Conservation (phyloP, 2,113 vertebrate genomes). For the Cepphus grylle region DNA sequence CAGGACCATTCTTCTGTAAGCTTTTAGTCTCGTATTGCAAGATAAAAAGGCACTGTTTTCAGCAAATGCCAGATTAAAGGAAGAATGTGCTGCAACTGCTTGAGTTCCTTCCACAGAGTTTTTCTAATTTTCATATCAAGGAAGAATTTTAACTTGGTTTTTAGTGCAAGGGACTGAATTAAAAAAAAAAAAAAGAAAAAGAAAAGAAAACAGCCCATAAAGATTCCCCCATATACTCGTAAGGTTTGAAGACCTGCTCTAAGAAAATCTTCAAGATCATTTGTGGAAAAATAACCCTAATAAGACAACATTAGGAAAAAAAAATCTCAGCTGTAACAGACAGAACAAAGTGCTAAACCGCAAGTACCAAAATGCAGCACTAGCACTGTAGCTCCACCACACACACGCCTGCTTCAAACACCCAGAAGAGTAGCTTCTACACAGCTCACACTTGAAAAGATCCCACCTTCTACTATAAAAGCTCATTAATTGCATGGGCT, state of each 20-base stretch:
- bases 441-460: neutral
- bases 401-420: neutral
- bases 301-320: neutral
- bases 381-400: neutral
- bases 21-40: slow-evolving; percentile 16
- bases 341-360: neutral
- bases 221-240: neutral
- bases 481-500: neutral
- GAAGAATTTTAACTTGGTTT: neutral
- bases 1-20: slow-evolving; percentile 56
- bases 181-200: too few species aligned
- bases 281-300: neutral
- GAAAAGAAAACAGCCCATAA: neutral
- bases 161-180: neutral
- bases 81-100: neutral
- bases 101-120: neutral
- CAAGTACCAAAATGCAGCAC: neutral
- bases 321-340: neutral
- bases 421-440: neutral
- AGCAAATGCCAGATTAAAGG: slow-evolving; percentile 57
- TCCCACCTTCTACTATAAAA: neutral
- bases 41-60: slow-evolving; percentile 63
- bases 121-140: neutral
- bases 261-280: neutral
- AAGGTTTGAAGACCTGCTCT: neutral